Evolutionary conservation across 2,113 vertebrate genomes (phyloP).

Genomic region (Delphinapterus leucas): DNA sequence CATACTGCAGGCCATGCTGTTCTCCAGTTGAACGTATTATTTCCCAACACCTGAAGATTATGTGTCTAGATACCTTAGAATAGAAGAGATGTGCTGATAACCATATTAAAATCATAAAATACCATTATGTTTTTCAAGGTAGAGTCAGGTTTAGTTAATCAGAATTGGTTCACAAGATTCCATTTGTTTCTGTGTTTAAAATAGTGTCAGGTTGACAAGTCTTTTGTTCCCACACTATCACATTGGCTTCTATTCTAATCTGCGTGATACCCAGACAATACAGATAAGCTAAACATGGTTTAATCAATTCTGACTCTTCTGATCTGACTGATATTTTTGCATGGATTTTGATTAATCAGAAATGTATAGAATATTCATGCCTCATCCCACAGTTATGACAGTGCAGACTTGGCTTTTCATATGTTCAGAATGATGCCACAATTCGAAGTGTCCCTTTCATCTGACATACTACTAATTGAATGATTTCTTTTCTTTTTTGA

Average conservation of each 20-base stretch:
- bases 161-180: constrained; percentile 68
- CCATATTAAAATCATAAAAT: constrained; percentile 76
- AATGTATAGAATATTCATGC: constrained; percentile 75
- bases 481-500: constrained; percentile 56
- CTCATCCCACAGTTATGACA: constrained; percentile 63
- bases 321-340: constrained; percentile 72
- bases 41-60: constrained; percentile 40
- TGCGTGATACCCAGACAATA: constrained; percentile 70
- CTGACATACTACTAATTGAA: constrained; percentile 70
- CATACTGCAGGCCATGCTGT: background rate
- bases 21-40: constrained; percentile 42
- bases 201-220: constrained; percentile 71
- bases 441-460: constrained; percentile 68
- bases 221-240: constrained; percentile 74
- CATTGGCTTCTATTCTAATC: constrained; percentile 76
- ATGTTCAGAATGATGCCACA: constrained; percentile 56
- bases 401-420: constrained; percentile 65
- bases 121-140: constrained; percentile 68
- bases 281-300: constrained; percentile 71
- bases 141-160: constrained; percentile 75
- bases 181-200: constrained; percentile 77
- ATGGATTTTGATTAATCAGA: constrained; percentile 72
- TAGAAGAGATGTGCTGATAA: constrained; percentile 47
- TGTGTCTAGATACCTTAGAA: constrained; percentile 45
- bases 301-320: constrained; percentile 79